Conservation (phyloP, 2,113 vertebrate species). For the Mesitornis unicolor region DNA sequence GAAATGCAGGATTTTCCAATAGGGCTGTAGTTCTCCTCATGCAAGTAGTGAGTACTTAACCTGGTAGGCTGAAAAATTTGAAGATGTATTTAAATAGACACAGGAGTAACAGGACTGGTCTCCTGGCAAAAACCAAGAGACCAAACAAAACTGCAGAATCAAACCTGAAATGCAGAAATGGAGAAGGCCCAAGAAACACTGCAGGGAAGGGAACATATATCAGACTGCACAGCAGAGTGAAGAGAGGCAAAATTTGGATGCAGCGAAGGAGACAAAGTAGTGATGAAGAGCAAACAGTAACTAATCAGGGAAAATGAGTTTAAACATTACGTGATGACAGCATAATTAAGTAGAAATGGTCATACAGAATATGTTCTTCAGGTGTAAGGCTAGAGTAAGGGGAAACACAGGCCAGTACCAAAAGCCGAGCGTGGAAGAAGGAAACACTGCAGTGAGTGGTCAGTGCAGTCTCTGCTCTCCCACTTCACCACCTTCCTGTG, state of each 20-base stretch:
- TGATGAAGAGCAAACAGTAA: neutral
- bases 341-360: neutral
- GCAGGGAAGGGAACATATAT: fast-evolving
- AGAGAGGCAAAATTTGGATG: neutral
- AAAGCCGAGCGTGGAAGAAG: fast-evolving
- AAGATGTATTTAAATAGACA: neutral
- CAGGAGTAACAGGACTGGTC: neutral
- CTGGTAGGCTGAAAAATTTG: neutral
- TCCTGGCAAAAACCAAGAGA: neutral
- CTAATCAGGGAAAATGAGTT: neutral
- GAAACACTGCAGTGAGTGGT: fast-evolving
- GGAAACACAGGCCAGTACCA: neutral
- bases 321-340: neutral
- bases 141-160: neutral
- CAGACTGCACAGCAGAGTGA: neutral
- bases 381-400: neutral
- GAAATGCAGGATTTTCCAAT: neutral
- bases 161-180: neutral
- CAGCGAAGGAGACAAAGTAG: neutral
- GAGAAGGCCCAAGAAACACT: neutral
- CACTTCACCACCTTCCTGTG: too few relatives aligned
- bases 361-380: neutral
- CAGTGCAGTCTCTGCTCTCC: neutral
- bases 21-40: neutral
- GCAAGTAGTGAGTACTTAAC: neutral